Percentiles rank a stretch among this genome's conserved stretches.
Evolutionary conservation across 2,113 vertebrate species (phyloP).

Genomic region (Corapipo altera): DNA sequence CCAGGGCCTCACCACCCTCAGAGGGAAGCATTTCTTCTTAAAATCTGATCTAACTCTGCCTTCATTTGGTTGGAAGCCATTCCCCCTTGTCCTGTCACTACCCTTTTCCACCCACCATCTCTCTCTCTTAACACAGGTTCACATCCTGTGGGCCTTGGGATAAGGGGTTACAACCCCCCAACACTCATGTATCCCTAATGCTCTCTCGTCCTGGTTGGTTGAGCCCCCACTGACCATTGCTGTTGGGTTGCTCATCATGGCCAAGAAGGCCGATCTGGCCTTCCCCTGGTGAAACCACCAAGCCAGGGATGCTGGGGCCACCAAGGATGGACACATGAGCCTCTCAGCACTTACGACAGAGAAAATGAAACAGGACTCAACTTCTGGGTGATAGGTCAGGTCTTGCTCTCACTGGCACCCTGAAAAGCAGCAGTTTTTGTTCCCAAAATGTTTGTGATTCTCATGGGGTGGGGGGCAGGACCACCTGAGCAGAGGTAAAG

Average conservation of each 20-base stretch:
- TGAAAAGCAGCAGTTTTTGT: background rate
- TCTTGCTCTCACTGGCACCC: background rate
- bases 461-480: background rate
- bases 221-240: background rate
- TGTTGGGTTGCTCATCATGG: background rate
- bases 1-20: background rate
- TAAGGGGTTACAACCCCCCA: background rate
- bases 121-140: background rate
- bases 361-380: background rate
- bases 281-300: background rate
- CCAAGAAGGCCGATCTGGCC: background rate
- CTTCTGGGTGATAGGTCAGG: background rate
- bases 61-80: background rate
- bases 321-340: background rate
- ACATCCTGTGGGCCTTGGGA: accelerated
- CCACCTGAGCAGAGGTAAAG: background rate
- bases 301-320: background rate
- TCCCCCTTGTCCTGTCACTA: background rate
- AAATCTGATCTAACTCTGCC: background rate
- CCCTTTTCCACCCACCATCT: background rate
- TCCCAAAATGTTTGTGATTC: background rate
- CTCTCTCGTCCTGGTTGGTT: too few species aligned
- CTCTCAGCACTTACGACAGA: background rate
- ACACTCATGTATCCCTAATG: background rate
- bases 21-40: background rate